Conservation (phyloP, 92 coral and sea anemone genomes). For the Chrysogorgia sp. region DNA sequence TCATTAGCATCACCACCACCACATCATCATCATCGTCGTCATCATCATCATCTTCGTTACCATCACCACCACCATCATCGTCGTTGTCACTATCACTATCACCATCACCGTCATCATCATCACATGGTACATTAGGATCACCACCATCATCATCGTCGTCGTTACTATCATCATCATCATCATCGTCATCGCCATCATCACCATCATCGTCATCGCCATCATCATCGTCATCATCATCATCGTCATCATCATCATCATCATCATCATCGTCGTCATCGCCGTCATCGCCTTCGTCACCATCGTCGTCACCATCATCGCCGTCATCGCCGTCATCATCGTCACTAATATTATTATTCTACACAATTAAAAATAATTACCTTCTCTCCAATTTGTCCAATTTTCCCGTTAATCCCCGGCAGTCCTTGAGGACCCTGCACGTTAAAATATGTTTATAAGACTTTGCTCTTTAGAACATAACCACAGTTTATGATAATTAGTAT, state of each 20-base stretch:
- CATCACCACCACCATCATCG: background rate
- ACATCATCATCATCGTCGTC: too few relatives aligned
- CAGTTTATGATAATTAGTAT: too few relatives aligned
- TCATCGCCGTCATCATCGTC: background rate
- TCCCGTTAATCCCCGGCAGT: background rate
- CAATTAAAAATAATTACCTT: background rate
- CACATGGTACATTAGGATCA: background rate
- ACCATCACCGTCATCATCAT: background rate
- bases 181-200: background rate
- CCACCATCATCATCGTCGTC: background rate
- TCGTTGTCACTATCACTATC: background rate
- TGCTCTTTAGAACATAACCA: too few relatives aligned
- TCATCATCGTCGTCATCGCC: background rate
- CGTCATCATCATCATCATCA: background rate
- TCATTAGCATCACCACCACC: too few relatives aligned
- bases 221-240: background rate
- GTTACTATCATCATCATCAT: background rate
- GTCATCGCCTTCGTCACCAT: too few relatives aligned
- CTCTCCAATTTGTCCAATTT: conserved; percentile 9
- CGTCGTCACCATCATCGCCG: background rate
- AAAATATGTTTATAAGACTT: background rate
- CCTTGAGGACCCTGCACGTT: conserved; percentile 19
- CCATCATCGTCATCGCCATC: background rate
- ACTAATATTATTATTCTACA: background rate
- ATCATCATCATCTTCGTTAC: too few relatives aligned